phyloP scores from a whole-genome alignment of 2,113 vertebrate genomes.

The Macaca mulatta region DNA sequence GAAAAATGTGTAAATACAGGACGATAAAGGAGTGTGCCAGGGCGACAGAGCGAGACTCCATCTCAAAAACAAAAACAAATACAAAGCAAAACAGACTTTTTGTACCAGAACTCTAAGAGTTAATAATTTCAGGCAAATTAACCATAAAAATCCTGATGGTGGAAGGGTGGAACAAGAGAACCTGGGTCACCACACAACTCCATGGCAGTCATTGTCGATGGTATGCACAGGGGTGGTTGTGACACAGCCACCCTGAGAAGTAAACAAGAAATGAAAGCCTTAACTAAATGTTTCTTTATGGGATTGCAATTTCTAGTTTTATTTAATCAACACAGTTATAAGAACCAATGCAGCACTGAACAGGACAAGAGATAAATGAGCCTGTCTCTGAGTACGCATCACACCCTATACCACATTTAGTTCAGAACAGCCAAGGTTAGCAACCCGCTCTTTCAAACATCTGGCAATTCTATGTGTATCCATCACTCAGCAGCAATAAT shows the following conservation, averaged over 20 bases:
- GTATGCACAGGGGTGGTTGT: accelerated
- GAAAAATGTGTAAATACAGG: neutral
- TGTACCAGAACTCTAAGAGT: neutral
- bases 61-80: no score
- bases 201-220: neutral
- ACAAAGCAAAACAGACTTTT: no score
- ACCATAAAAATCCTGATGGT: neutral
- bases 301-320: neutral
- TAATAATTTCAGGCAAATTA: neutral
- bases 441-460: neutral
- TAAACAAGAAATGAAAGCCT: neutral
- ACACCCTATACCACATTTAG: neutral
- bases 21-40: accelerated
- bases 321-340: neutral
- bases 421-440: neutral
- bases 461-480: neutral
- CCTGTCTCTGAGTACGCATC: neutral
- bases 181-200: no score
- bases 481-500: neutral
- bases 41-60: no score
- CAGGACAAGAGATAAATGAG: neutral
- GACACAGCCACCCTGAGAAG: no score
- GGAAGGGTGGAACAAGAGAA: neutral
- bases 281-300: neutral
- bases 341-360: neutral